Evolutionary conservation across 2,113 vertebrate species (phyloP).

Genomic region (Hyaena hyaena): DNA sequence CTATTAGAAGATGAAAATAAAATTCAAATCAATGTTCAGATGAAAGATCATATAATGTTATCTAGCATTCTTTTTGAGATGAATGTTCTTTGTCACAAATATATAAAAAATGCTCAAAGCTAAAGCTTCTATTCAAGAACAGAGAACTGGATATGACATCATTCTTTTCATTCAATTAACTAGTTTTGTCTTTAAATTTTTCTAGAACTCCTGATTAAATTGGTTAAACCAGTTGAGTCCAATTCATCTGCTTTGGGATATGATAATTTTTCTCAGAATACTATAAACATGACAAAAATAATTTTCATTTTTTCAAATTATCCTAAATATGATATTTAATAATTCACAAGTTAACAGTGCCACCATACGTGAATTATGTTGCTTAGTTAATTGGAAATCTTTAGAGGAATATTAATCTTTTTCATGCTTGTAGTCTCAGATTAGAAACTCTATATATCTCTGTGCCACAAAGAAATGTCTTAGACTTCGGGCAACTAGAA

Average conservation of each 20-base stretch:
- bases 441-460: slow-evolving; percentile 4
- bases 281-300: slow-evolving; percentile 47
- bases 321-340: slow-evolving; percentile 53
- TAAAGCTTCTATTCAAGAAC: neutral
- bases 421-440: neutral
- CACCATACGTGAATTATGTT: neutral
- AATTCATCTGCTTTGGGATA: slow-evolving; percentile 29
- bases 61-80: neutral
- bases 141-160: neutral
- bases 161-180: neutral
- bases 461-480: slow-evolving; percentile 13
- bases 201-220: slow-evolving; percentile 35
- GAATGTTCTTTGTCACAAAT: neutral
- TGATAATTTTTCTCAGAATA: slow-evolving; percentile 28
- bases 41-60: neutral
- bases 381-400: slow-evolving; percentile 56
- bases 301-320: slow-evolving; percentile 61
- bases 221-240: neutral
- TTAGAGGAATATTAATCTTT: slow-evolving; percentile 60
- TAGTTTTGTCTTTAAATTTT: neutral
- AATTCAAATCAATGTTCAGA: neutral
- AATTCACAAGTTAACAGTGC: slow-evolving; percentile 61
- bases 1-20: slow-evolving; percentile 26
- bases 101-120: neutral
- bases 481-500: neutral